These are phyloP conservation scores for Pseudochromis fuscus DNA, from an alignment of 2,797 vertebrate genomes.

Conservation along the genomic window DNA sequence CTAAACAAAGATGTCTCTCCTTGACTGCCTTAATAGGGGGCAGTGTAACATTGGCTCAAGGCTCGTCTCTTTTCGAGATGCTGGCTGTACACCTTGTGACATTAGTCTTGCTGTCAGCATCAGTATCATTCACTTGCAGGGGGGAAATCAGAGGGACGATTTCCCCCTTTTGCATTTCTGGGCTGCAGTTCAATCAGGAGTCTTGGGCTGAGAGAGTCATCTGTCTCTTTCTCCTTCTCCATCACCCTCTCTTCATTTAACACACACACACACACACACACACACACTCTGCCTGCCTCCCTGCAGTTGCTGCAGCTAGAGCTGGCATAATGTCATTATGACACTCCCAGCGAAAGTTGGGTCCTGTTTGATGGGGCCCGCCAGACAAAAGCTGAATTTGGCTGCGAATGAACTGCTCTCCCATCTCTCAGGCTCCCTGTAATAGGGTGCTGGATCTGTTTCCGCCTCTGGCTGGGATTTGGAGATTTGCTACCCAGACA, in stretches of 20 bases:
- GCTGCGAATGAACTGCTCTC: slow-evolving; percentile 54
- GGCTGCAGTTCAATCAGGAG: slow-evolving; percentile 66
- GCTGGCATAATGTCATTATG: slow-evolving; percentile 54
- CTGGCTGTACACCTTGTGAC: slow-evolving; percentile 33
- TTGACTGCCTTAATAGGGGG: slow-evolving; percentile 20
- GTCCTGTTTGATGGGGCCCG: slow-evolving; percentile 42
- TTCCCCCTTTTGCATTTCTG: slow-evolving; percentile 60
- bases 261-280: background rate
- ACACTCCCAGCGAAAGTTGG: slow-evolving; percentile 53
- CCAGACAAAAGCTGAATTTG: slow-evolving; percentile 71
- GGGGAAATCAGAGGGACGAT: slow-evolving; percentile 51
- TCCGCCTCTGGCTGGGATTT: slow-evolving; percentile 75
- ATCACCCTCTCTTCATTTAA: slow-evolving; percentile 24
- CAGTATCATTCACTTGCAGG: slow-evolving; percentile 39
- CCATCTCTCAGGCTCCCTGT: slow-evolving; percentile 62
- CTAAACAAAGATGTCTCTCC: slow-evolving; percentile 5
- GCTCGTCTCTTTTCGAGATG: slow-evolving; percentile 23
- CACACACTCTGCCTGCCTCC: background rate
- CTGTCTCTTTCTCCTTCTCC: slow-evolving; percentile 43
- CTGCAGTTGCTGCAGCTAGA: slow-evolving; percentile 42
- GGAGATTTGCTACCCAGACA: slow-evolving; percentile 75
- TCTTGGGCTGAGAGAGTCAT: slow-evolving; percentile 56
- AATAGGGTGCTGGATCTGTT: slow-evolving; percentile 68
- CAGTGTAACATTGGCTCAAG: slow-evolving; percentile 14
- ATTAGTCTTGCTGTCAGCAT: slow-evolving; percentile 53